Conservation (phyloP, 2,797 vertebrate species). For the Labeo calbasu region DNA sequence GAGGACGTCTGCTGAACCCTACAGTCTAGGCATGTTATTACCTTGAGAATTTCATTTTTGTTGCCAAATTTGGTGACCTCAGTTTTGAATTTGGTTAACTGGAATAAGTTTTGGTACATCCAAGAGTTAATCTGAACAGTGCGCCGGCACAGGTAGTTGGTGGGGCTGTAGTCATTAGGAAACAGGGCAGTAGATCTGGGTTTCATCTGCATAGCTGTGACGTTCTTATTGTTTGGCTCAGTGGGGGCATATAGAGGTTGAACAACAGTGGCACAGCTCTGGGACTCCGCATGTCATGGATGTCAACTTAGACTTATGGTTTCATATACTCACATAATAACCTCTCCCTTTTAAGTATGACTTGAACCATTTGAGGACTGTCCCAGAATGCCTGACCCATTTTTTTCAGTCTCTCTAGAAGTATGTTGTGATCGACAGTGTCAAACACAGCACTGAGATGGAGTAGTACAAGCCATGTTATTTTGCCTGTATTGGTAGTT, state of each 20-base stretch:
- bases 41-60: background rate
- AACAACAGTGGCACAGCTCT: background rate
- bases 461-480: background rate
- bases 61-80: background rate
- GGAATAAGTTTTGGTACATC: background rate
- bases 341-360: background rate
- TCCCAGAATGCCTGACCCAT: background rate
- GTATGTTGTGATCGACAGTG: background rate
- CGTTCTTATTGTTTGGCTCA: background rate
- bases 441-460: background rate
- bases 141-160: background rate
- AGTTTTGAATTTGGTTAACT: background rate
- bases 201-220: background rate
- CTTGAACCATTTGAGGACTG: background rate
- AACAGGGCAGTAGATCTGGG: background rate
- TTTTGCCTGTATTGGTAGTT: too few relatives aligned
- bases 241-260: background rate
- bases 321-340: too few relatives aligned
- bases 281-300: background rate
- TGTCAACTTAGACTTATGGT: background rate
- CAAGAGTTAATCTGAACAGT: background rate
- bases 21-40: too few relatives aligned
- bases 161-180: background rate
- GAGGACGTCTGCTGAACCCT: too few relatives aligned
- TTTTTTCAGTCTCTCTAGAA: background rate